Conservation (phyloP, 1,140 invertebrate species). For the Cherax quadricarinatus region DNA sequence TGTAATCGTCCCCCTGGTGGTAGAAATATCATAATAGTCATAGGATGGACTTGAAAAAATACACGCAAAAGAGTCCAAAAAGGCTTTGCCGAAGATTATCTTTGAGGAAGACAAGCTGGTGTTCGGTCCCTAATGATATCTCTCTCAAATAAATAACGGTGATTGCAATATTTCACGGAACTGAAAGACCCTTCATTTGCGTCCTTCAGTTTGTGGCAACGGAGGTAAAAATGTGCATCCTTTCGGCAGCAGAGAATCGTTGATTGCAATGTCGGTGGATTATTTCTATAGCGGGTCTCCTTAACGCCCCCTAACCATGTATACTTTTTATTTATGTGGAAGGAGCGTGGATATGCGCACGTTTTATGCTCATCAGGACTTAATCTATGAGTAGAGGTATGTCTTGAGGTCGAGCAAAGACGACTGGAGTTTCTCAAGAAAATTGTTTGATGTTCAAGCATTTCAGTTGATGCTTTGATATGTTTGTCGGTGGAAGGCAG, state of each 20-base stretch:
- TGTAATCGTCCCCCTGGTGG: background rate
- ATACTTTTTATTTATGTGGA: background rate
- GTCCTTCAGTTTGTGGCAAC: background rate
- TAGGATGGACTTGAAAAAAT: background rate
- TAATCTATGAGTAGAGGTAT: conserved; percentile 12
- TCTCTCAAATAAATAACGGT: conserved; percentile 60
- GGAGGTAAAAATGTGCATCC: conserved; percentile 23
- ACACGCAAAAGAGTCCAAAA: background rate
- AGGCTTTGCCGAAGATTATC: background rate
- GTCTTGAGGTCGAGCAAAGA: background rate
- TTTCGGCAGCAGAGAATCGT: conserved; percentile 2
- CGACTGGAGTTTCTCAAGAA: background rate
- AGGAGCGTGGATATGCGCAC: background rate
- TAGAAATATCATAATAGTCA: background rate
- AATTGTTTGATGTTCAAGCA: background rate
- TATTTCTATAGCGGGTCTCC: background rate
- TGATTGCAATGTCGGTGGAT: background rate
- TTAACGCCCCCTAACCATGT: background rate
- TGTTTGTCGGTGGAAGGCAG: background rate
- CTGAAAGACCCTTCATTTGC: conserved; percentile 40
- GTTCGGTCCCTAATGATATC: conserved; percentile 29
- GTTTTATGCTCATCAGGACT: conserved; percentile 3
- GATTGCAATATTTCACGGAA: conserved; percentile 27
- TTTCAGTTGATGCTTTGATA: background rate
- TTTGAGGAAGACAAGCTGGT: background rate